Evolutionary conservation across 2,797 vertebrate species (phyloP), one percentile per base, ranked within the genome.

Genomic region (Malurus leucopterus): DNA sequence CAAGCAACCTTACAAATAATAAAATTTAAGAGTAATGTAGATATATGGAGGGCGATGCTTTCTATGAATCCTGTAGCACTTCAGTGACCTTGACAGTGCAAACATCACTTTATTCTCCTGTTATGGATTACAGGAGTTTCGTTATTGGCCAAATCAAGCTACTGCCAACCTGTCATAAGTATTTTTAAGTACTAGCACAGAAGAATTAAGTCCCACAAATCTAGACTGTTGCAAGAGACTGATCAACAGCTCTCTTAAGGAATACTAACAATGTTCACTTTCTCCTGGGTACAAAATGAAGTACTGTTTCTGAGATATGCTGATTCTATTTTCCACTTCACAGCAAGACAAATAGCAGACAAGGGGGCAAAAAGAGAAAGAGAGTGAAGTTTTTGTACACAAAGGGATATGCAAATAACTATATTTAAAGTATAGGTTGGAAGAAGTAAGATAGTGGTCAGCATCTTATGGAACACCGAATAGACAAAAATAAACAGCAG

Each of bases 291-390:
- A 63, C 38, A 57, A 59, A 86, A 61, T 92, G 61, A 96, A 95
- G 63, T 77, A 91, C 49, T 69, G 7, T 90, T 95, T 94, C 92
- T 59, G 44, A 86, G 61, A 67, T 84, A 70, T 14, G 44, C 51
- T 78, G 55, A 63, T 93, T 92, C 67, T 15, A 84, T 89, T 93
- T 94, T 91, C 80, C 94, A 93, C n/a, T 88, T 95, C 76, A 72
- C 80, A 67, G 78, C 50, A 93, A 76, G 70, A 90, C 41, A 74
- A 92, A 75, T 58, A 63, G 22, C 64, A 94, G 84, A 59, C 0
- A 2, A 2, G 36, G 27, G 34, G 7, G 3, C 15, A 36, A 55
- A 54, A 65, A 69, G n/a, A 64, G 23, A 89, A 36, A 78, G 32
- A 36, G 23, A 44, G 13, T 49, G 23, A 41, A 43, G 44, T 88